These are phyloP conservation scores for Agriopis marginaria DNA, from an alignment of 2,888 invertebrate species.

Conservation along the genomic window DNA sequence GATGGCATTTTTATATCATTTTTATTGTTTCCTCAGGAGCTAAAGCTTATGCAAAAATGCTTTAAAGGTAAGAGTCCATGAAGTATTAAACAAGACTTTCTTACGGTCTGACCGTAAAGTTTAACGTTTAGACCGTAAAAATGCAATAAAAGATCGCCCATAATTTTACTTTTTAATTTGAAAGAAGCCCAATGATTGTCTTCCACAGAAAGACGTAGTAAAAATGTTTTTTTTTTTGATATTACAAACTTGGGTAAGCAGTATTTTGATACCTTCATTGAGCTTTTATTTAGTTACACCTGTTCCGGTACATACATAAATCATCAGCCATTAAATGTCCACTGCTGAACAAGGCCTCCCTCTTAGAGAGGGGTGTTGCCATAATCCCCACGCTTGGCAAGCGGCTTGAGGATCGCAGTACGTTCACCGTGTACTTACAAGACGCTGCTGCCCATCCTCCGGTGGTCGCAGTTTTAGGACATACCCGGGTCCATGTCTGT, in stretches of 20 bases:
- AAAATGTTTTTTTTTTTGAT: not conserved
- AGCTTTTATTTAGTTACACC: no score
- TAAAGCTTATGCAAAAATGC: conserved; percentile 32
- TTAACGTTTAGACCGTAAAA: conserved; percentile 33
- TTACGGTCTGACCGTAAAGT: conserved; percentile 32
- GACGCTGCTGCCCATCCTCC: no score
- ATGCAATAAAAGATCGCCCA: conserved; percentile 33
- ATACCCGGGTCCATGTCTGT: no score
- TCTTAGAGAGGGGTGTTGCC: no score
- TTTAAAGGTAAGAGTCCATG: conserved; percentile 32
- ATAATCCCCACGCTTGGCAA: no score
- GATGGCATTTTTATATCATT: conserved; percentile 27
- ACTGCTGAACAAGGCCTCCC: no score
- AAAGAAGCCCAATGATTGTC: conserved; percentile 26
- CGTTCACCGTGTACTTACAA: no score
- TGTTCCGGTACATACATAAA: no score
- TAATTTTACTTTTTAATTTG: conserved; percentile 27
- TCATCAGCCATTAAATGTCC: no score
- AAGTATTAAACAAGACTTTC: conserved; percentile 33
- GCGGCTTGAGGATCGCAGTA: no score
- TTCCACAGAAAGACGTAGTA: conserved; percentile 12
- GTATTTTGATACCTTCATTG: no score
- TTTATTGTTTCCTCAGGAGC: conserved; percentile 26
- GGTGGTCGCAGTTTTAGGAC: no score
- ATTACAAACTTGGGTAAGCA: not conserved